Evolutionary conservation across 2,888 invertebrate genomes (phyloP).

Genomic region (Stenodema calcarata): DNA sequence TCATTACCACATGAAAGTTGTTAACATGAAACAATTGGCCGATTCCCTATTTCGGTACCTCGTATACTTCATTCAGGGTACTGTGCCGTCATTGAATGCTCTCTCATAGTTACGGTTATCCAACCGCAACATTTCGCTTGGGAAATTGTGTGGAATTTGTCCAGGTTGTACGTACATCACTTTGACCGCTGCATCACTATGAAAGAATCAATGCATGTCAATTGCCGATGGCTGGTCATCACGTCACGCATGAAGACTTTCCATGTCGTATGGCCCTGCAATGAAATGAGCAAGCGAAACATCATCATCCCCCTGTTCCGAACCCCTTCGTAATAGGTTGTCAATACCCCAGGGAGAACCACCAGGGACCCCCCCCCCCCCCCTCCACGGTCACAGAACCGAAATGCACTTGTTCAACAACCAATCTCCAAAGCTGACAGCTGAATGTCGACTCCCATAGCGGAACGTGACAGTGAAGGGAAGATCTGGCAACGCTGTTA

Average conservation of each 20-base stretch:
- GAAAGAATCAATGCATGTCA: no score
- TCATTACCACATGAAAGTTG: no score
- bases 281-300: neutral
- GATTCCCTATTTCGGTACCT: no score
- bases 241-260: neutral
- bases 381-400: neutral
- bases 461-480: constrained; percentile 10
- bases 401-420: constrained; percentile 5
- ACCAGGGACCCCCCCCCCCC: neutral
- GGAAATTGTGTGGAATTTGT: no score
- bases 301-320: neutral
- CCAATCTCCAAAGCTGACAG: neutral
- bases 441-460: neutral
- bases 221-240: neutral
- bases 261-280: neutral
- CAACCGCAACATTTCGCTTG: no score
- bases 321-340: neutral
- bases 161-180: no score
- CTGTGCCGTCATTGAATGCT: no score
- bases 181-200: no score
- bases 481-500: constrained; percentile 19
- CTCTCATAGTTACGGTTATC: no score
- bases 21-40: no score
- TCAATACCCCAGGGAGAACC: neutral
- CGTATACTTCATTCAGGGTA: no score